Percentiles rank a stretch among this genome's conserved stretches.
Evolutionary conservation across 2,113 vertebrate genomes (phyloP).

Genomic region (Podiceps cristatus): DNA sequence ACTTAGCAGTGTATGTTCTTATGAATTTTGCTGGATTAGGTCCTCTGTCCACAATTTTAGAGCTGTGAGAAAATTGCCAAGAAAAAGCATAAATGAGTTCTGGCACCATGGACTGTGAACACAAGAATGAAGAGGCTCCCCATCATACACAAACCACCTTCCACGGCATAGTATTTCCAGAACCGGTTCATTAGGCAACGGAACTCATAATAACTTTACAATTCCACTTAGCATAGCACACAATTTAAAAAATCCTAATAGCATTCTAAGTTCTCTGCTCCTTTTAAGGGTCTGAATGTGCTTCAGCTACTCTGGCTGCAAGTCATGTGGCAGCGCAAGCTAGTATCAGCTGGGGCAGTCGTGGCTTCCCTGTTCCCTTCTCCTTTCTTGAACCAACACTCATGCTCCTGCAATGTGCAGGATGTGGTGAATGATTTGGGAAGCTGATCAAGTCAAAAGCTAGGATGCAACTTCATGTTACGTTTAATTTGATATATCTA

Average conservation of each 20-base stretch:
- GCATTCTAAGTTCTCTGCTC: neutral
- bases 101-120: neutral
- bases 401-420: neutral
- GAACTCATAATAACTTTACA: neutral
- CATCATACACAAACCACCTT: neutral
- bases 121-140: neutral
- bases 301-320: neutral
- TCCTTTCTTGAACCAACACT: neutral
- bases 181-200: neutral
- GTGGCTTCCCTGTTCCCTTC: neutral
- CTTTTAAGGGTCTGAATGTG: neutral
- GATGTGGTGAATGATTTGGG: neutral
- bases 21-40: slow-evolving; percentile 1
- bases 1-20: neutral
- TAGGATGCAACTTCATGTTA: neutral
- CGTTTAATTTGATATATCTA: neutral
- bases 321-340: rapidly evolving
- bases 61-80: slow-evolving; percentile 47
- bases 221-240: neutral
- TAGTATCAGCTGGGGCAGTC: neutral
- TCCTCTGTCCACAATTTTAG: slow-evolving; percentile 11
- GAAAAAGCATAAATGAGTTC: slow-evolving; percentile 36
- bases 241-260: neutral
- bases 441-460: neutral
- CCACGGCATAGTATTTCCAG: neutral